These are phyloP conservation scores for Drosophila kanekoi DNA, from an alignment of 2,888 invertebrate genomes.

Conservation along the genomic window DNA sequence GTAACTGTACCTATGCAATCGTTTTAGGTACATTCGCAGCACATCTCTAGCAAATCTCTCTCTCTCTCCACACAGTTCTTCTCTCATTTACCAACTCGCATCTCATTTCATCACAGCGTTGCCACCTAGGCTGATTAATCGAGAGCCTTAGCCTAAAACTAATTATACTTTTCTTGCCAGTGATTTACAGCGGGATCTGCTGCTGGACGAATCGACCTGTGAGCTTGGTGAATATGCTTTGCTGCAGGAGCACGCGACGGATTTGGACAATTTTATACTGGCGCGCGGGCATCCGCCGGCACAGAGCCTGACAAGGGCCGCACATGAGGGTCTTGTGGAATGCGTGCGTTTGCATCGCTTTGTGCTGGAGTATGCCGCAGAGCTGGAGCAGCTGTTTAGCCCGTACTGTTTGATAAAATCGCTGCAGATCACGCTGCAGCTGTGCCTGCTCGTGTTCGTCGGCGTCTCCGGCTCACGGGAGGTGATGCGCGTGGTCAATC, in stretches of 20 bases:
- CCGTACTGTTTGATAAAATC: conserved; percentile 83
- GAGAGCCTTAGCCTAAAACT: not conserved
- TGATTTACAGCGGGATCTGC: conserved; percentile 44
- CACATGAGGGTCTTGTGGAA: conserved; percentile 69
- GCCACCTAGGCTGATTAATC: not conserved
- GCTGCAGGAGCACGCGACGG: conserved; percentile 65
- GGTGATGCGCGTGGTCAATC: conserved; percentile 73
- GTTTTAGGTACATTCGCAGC: no score
- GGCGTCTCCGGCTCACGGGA: conserved; percentile 75
- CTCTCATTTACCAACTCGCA: not conserved
- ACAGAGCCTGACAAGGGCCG: conserved; percentile 6
- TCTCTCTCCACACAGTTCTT: no score
- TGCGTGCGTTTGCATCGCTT: conserved; percentile 83
- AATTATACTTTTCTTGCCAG: conserved; percentile 16
- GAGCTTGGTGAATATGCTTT: conserved; percentile 78
- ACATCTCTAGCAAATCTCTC: no score
- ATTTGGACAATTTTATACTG: conserved; percentile 46
- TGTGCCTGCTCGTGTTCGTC: conserved; percentile 83
- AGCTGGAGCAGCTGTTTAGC: conserved; percentile 83
- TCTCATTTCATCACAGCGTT: not conserved
- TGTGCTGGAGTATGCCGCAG: conserved; percentile 78
- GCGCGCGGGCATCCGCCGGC: not conserved
- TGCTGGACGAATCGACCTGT: conserved; percentile 38
- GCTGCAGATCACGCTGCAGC: conserved; percentile 82
- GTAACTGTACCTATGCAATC: no score